phyloP scores from a whole-genome alignment of 2,113 vertebrate species.

The Oreochromis niloticus region DNA sequence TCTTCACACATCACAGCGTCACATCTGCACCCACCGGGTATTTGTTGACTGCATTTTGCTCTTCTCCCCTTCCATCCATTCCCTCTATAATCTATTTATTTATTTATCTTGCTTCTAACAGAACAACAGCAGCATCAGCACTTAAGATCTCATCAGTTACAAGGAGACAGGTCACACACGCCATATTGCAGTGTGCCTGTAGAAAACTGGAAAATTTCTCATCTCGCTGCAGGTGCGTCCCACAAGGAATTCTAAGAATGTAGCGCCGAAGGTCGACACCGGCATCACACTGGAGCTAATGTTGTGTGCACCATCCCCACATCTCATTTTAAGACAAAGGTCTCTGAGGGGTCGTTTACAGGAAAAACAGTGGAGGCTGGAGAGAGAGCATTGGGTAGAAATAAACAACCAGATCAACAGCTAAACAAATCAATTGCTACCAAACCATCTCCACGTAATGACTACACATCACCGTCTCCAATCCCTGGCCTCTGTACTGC shows the following conservation, averaged over 20 bases:
- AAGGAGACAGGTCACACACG: slow-evolving; percentile 30
- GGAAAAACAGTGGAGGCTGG: not conserved
- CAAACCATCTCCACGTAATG: slow-evolving; percentile 6
- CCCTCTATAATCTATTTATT: slow-evolving; percentile 34
- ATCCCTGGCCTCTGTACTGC: not conserved
- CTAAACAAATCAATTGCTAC: slow-evolving; percentile 42
- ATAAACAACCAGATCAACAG: slow-evolving; percentile 59
- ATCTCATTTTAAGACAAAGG: slow-evolving; percentile 15
- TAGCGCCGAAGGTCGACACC: slow-evolving; percentile 25
- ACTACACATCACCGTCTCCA: not conserved
- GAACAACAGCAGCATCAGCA: slow-evolving; percentile 56
- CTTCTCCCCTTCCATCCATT: slow-evolving; percentile 18
- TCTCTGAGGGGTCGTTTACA: slow-evolving; percentile 12
- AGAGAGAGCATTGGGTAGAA: not conserved
- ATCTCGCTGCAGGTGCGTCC: slow-evolving; percentile 10
- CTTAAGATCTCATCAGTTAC: slow-evolving; percentile 56
- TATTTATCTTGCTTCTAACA: slow-evolving; percentile 49
- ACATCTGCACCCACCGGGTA: slow-evolving; percentile 48
- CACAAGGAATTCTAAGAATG: not conserved
- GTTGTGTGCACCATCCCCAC: not conserved
- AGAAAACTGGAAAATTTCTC: not conserved
- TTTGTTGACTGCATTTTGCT: slow-evolving; percentile 42
- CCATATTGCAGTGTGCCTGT: not conserved
- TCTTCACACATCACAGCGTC: slow-evolving; percentile 66
- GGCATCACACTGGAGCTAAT: slow-evolving; percentile 7